Percentiles rank a stretch among this genome's conserved stretches.
Evolutionary conservation across 2,888 invertebrate species (phyloP).

Genomic region (Pegoplata infirma): DNA sequence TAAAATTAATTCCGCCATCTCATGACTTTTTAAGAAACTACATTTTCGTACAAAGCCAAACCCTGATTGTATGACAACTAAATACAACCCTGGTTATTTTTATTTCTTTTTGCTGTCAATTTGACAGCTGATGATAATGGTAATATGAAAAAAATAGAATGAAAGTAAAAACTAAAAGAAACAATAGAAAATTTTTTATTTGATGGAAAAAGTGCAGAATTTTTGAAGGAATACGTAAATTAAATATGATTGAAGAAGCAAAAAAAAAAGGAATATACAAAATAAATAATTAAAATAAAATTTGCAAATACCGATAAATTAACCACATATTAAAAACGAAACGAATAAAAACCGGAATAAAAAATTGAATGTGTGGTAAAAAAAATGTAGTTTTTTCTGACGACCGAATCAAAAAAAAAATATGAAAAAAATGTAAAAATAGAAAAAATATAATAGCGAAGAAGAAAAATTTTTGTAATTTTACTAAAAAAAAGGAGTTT

Average conservation of each 20-base stretch:
- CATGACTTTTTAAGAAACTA: too few species aligned
- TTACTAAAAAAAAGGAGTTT: constrained; percentile 29
- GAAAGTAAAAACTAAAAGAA: constrained; percentile 54
- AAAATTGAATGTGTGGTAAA: constrained; percentile 28
- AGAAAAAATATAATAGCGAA: constrained; percentile 31
- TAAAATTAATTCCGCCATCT: too few species aligned
- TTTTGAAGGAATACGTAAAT: constrained; percentile 52
- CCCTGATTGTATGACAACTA: too few species aligned
- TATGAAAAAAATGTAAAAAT: constrained; percentile 47
- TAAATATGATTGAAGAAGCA: constrained; percentile 28
- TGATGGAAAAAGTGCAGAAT: constrained; percentile 49
- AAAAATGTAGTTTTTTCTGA: constrained; percentile 28
- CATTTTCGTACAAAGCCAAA: too few species aligned
- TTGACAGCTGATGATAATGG: constrained; percentile 57
- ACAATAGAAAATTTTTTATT: constrained; percentile 57
- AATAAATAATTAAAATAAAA: constrained; percentile 27
- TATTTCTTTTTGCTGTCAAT: constrained; percentile 16
- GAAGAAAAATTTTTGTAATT: constrained; percentile 28
- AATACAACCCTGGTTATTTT: constrained; percentile 15
- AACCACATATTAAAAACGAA: constrained; percentile 7
- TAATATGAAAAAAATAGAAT: constrained; percentile 45
- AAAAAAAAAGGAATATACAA: constrained; percentile 18
- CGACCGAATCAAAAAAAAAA: constrained; percentile 31
- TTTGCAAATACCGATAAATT: neutral
- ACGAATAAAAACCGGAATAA: constrained; percentile 12